A percentile compares a stretch with the other conserved stretches of the same genome.
These are phyloP conservation scores for Champsocephalus gunnari DNA, from an alignment of 2,797 vertebrate genomes.

Conservation along the genomic window DNA sequence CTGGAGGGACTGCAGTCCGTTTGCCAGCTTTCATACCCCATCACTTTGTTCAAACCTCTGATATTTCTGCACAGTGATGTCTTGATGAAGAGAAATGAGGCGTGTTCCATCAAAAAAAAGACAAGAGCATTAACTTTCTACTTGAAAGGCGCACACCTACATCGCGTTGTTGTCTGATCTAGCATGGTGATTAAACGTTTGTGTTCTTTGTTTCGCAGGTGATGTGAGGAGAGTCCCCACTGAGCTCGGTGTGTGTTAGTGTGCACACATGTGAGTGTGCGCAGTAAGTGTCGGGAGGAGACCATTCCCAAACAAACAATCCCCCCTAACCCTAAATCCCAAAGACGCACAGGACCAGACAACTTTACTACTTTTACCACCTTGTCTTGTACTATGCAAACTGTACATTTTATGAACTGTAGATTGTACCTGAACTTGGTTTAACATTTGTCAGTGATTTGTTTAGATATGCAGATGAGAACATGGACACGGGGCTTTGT, in stretches of 20 bases:
- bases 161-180: background rate
- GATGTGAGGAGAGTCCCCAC: slow-evolving; percentile 70
- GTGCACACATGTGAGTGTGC: slow-evolving; percentile 19
- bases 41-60: slow-evolving; percentile 33
- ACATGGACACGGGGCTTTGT: slow-evolving; percentile 85
- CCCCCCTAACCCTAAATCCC: slow-evolving; percentile 84
- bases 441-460: slow-evolving; percentile 88
- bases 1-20: slow-evolving; percentile 48
- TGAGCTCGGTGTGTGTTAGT: slow-evolving; percentile 28
- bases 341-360: slow-evolving; percentile 90
- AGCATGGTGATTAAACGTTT: background rate
- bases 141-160: background rate
- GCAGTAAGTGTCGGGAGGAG: slow-evolving; percentile 33
- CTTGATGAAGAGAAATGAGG: slow-evolving; percentile 53
- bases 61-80: slow-evolving; percentile 35
- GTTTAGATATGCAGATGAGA: slow-evolving; percentile 87
- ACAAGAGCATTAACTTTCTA: background rate
- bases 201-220: slow-evolving; percentile 64
- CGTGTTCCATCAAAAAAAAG: background rate
- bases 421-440: slow-evolving; percentile 87
- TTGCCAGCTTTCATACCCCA: slow-evolving; percentile 53
- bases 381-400: slow-evolving; percentile 97
- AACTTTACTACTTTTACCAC: slow-evolving; percentile 79
- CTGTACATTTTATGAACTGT: slow-evolving; percentile 92
- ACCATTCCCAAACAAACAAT: slow-evolving; percentile 62